Conservation (phyloP, 1,140 invertebrate species). For the Mamestra configurata region DNA sequence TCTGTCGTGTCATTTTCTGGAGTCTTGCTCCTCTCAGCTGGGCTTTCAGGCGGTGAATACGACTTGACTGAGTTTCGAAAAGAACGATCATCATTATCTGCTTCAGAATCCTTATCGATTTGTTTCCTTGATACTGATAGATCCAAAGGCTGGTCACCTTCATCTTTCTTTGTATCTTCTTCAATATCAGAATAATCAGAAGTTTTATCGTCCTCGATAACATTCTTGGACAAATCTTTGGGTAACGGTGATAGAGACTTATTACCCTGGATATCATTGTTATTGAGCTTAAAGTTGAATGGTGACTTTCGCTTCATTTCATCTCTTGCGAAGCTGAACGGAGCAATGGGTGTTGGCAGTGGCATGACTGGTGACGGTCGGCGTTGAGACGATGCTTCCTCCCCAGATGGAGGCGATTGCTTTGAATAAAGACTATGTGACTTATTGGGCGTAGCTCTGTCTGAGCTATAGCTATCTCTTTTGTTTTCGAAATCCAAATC, state of each 20-base stretch:
- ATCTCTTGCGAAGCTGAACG: slow-evolving; percentile 81
- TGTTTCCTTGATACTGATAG: slow-evolving; percentile 90
- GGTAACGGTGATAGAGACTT: slow-evolving; percentile 76
- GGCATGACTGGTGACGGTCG: slow-evolving; percentile 90
- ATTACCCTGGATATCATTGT: slow-evolving; percentile 67
- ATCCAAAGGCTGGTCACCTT: slow-evolving; percentile 92
- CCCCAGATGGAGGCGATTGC: slow-evolving; percentile 90
- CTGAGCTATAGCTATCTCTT: slow-evolving; percentile 68
- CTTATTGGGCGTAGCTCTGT: slow-evolving; percentile 78
- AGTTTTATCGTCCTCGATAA: slow-evolving; percentile 69
- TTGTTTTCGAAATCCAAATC: slow-evolving; percentile 74
- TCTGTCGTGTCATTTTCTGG: slow-evolving; percentile 87
- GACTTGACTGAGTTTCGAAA: slow-evolving; percentile 83
- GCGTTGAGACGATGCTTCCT: slow-evolving; percentile 90
- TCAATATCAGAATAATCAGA: slow-evolving; percentile 75
- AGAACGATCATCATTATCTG: slow-evolving; percentile 79
- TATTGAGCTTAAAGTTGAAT: slow-evolving; percentile 78
- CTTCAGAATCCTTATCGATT: slow-evolving; percentile 79
- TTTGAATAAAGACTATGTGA: slow-evolving; percentile 83
- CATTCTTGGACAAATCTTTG: slow-evolving; percentile 81
- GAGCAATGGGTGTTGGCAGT: slow-evolving; percentile 76
- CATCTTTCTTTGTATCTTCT: slow-evolving; percentile 77
- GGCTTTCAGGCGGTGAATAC: slow-evolving; percentile 83
- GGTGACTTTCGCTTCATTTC: slow-evolving; percentile 76
- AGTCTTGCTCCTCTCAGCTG: slow-evolving; percentile 79